Evolutionary conservation across 1,140 invertebrate species (phyloP), one percentile per base, ranked within the genome.

Genomic region (Nasonia giraulti): DNA sequence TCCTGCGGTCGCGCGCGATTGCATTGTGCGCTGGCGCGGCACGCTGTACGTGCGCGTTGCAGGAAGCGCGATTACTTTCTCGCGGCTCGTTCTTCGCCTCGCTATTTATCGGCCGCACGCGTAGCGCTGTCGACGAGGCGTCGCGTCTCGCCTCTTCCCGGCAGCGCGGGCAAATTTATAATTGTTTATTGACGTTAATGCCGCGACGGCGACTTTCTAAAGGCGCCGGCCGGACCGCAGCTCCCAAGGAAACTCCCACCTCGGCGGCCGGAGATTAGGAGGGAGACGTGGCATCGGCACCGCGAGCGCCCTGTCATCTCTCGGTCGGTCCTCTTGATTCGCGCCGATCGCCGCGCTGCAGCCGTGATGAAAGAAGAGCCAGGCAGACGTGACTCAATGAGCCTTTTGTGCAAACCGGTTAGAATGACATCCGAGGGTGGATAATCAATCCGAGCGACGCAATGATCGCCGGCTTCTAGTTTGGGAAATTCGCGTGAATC

Each of bases 171-270:
- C 33, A 6, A 37, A 37, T 37, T 37, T 37, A 8, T 44, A 1
- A 44, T 44, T 44, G 86, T 88, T 91, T 91, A 91, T 91, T 91
- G 90, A 91, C 91, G 91, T 91, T 92, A 91, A 91, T 90, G 80
- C 69, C 81, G 86, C 84, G 71, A 27, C n/a, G 77, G 33, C 84
- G 87, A 88, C 90, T 92, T 91, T 92, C 90, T 89, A 91, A 90
- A 89, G 87, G 80, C 69, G 69, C 17, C 50, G 55, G n/a, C 20
- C 40, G 44, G 33, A 85, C 76, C 71, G 69, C 83, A 80, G 33
- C 2, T 73, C 77, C 62, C 71, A 31, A 50, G 69, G 69, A 74
- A 81, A 81, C 66, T 81, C 68, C 68, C 80, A 74, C 68, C 68
- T 71, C 79, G 12, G 23, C 14, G 71, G 31, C 75, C 71, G 31